phyloP scores from a whole-genome alignment of 2,113 vertebrate genomes.

The Mustelus asterias region DNA sequence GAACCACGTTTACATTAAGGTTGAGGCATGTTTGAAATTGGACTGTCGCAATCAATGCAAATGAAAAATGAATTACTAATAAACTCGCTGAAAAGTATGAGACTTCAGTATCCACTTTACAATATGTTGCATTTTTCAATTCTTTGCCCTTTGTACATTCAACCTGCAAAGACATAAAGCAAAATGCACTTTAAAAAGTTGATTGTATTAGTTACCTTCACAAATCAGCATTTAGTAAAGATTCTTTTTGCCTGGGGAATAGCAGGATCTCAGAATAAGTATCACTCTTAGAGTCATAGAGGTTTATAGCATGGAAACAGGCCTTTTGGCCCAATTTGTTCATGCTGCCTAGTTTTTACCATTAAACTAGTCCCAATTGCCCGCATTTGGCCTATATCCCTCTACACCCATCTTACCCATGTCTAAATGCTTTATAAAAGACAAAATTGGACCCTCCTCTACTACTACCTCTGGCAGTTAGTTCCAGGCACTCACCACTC shows the following conservation, averaged over 20 bases:
- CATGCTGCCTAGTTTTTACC: too few relatives aligned
- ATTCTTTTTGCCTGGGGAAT: not conserved
- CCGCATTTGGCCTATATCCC: too few relatives aligned
- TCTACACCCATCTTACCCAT: too few relatives aligned
- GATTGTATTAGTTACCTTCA: not conserved
- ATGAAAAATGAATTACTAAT: not conserved
- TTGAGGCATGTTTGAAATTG: not conserved
- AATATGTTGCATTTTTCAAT: not conserved
- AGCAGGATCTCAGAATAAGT: not conserved
- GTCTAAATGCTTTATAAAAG: too few relatives aligned
- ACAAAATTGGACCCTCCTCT: too few relatives aligned
- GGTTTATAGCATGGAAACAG: too few relatives aligned
- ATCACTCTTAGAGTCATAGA: not conserved
- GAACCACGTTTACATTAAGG: not conserved
- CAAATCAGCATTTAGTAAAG: not conserved
- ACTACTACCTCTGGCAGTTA: too few relatives aligned
- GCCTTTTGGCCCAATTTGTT: too few relatives aligned
- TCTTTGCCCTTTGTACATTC: too few relatives aligned
- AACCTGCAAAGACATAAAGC: not conserved
- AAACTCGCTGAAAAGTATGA: not conserved
- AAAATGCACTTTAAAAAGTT: not conserved
- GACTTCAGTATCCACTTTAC: not conserved
- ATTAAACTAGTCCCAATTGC: too few relatives aligned
- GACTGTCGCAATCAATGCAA: not conserved
- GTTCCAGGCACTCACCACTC: too few relatives aligned